Percentiles rank a stretch among this genome's conserved stretches.
Evolutionary conservation across 2,113 vertebrate genomes (phyloP).

Genomic region (Crotophaga sulcirostris): DNA sequence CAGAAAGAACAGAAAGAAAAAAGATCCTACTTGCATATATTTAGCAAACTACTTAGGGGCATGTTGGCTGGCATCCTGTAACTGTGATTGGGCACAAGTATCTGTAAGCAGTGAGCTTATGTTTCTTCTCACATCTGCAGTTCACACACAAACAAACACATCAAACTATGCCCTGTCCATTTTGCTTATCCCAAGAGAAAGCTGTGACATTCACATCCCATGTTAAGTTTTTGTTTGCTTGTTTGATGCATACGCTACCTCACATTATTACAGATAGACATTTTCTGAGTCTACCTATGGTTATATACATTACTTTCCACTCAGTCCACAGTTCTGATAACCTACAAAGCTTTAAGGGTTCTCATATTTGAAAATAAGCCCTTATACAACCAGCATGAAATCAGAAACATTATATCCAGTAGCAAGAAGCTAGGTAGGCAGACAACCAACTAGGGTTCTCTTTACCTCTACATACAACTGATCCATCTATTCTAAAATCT

Average conservation of each 20-base stretch:
- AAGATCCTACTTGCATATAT: not conserved
- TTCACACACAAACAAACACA: not conserved
- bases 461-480: not conserved
- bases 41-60: not conserved
- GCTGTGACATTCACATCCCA: not conserved
- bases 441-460: not conserved
- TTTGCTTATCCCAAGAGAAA: not conserved
- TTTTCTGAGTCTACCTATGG: not conserved
- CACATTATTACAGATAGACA: not conserved
- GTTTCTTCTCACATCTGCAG: not conserved
- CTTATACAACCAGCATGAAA: not conserved
- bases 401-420: not conserved
- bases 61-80: not conserved
- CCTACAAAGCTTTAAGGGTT: not conserved
- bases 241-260: not conserved
- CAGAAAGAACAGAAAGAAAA: not conserved
- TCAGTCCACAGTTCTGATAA: not conserved
- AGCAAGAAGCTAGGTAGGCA: not conserved
- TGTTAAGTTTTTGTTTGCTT: accelerated
- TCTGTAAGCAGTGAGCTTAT: not conserved
- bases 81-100: not conserved
- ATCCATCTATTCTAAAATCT: not conserved
- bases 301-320: not conserved
- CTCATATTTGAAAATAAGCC: not conserved
- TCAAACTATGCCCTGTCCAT: not conserved